Base-by-base conservation (phyloP, 2,113 vertebrate genomes). In the Erythrolamprus reginae region DNA sequence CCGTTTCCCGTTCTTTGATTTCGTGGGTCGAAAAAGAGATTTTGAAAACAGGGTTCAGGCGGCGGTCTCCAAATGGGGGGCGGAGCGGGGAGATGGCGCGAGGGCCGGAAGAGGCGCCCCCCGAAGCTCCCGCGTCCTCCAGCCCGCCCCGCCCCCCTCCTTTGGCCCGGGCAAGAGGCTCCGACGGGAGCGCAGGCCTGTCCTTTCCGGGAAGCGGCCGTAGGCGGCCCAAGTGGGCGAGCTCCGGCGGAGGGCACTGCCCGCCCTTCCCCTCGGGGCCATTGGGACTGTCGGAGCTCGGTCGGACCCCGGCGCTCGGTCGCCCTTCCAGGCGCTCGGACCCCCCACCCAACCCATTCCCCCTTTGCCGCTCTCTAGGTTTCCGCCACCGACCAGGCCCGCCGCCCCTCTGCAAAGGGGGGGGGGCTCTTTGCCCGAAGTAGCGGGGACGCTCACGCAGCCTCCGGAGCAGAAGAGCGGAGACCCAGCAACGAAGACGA, bases 381-480 rank as follows among this genome's bases (percentile, higher is more conserved):
- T 28, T 65, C 28, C 28, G 28, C 61, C 28, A n/a, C 4, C 12
- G 61, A 65, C 6, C 61, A 15, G 61, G 61, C 61, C 28, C 26
- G 10, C 56, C 28, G 56, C 56, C 26, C 26, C 56, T 61, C 55
- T 26, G 96, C 96, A 97, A 97, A 97, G 97, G 97, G 93, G 97
- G 97, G 93, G 50, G 50, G 96, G 94, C 96, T 96, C 95, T 92
- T 91, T 90, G 95, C 93, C 23, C 56, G 13, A 24, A 65, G 24
- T 12, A 47, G 47, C 13, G 33, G 56, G 7, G 24, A 7, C 13
- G 8, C 55, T 15, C 15, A 4, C 52, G 38, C 10, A 4, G 13
- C 17, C 52, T n/a, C 33, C 19, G 53, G 19, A 23, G 52, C 52
- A 53, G 52, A 19, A 19, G 52, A 53, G 17, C 52, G 2, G 52